Evolutionary conservation across 2,797 vertebrate species (phyloP).

Genomic region (Etheostoma nigrum): DNA sequence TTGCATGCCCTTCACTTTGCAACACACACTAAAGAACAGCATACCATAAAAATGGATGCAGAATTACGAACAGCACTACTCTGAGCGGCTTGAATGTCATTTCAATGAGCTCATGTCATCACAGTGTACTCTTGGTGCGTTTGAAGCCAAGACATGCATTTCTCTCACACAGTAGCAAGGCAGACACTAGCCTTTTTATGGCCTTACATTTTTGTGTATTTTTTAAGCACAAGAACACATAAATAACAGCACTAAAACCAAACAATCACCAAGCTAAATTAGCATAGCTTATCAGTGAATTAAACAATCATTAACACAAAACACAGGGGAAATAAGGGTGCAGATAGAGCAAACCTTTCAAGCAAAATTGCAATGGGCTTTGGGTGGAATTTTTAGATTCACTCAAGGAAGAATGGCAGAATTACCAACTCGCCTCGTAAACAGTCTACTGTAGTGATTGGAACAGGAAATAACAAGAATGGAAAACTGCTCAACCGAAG

Average conservation of each 20-base stretch:
- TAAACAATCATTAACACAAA: neutral
- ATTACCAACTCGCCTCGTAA: neutral
- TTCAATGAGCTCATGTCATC: conserved; percentile 34
- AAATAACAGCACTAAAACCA: neutral
- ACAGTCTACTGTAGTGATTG: neutral
- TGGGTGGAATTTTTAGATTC: neutral
- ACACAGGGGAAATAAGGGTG: neutral
- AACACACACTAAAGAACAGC: conserved; percentile 33
- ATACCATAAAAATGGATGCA: conserved; percentile 28
- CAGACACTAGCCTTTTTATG: neutral
- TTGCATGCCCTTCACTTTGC: conserved; percentile 30
- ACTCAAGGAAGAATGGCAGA: neutral
- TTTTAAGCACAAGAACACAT: neutral
- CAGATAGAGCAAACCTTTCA: neutral
- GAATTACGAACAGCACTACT: conserved; percentile 27
- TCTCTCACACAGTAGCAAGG: conserved; percentile 5
- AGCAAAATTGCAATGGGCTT: neutral
- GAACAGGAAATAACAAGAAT: neutral
- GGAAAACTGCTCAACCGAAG: neutral
- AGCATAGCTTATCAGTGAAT: neutral
- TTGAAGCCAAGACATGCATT: conserved; percentile 29
- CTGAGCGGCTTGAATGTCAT: conserved; percentile 24
- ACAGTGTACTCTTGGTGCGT: neutral
- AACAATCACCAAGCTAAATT: neutral
- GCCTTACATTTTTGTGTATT: neutral